Evolutionary conservation across 1,140 invertebrate genomes (phyloP).

Genomic region (Drosophila eugracilis): DNA sequence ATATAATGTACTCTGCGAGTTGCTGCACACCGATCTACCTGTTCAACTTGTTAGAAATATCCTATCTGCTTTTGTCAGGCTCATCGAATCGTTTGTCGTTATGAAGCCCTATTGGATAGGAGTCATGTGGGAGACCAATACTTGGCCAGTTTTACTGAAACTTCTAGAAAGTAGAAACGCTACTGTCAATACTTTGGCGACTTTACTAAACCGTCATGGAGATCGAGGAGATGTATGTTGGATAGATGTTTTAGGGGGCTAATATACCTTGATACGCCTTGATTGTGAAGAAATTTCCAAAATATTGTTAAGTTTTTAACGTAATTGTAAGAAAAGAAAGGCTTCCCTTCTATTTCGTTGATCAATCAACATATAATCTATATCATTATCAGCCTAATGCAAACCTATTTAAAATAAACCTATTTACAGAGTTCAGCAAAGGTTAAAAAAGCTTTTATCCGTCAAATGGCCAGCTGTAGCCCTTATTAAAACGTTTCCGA

Average conservation of each 20-base stretch:
- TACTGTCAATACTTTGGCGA: background rate
- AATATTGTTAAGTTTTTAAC: too few species aligned
- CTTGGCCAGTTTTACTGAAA: background rate
- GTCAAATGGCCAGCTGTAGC: background rate
- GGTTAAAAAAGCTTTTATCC: background rate
- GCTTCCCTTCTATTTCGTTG: too few species aligned
- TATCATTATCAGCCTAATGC: background rate
- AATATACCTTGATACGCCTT: too few species aligned
- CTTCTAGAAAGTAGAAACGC: background rate
- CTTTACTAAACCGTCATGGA: background rate
- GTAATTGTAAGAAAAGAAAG: too few species aligned
- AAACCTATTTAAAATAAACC: background rate
- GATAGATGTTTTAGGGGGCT: background rate
- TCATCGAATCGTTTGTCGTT: background rate
- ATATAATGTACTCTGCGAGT: background rate
- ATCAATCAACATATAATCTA: too few species aligned
- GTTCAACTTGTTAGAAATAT: background rate
- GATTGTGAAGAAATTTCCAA: too few species aligned
- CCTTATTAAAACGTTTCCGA: background rate
- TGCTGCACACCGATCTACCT: background rate
- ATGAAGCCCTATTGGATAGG: background rate
- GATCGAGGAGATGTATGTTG: background rate
- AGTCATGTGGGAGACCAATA: background rate
- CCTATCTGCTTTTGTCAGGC: background rate
- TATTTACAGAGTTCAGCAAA: background rate